Evolutionary conservation across 2,797 vertebrate genomes (phyloP).

Genomic region (Gobio occitaniae): DNA sequence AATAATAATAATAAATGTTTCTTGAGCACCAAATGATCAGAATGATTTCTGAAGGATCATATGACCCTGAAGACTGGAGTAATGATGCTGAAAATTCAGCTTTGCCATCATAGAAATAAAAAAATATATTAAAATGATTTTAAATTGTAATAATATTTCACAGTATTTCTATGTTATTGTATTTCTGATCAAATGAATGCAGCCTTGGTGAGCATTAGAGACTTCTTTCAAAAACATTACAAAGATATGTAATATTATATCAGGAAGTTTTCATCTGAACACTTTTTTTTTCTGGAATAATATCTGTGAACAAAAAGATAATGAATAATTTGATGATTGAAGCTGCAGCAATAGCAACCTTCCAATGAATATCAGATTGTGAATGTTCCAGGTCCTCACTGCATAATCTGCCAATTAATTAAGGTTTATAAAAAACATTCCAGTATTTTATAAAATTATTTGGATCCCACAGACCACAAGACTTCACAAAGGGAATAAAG

Average conservation of each 20-base stretch:
- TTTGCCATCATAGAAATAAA: too few relatives aligned
- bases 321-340: background rate
- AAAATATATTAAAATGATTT: background rate
- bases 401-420: background rate
- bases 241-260: background rate
- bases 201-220: background rate
- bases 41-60: too few relatives aligned
- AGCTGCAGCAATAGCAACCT: background rate
- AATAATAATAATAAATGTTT: background rate
- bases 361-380: background rate
- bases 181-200: background rate
- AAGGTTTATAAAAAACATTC: background rate
- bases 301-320: background rate
- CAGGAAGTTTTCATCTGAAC: background rate
- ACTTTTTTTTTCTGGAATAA: background rate
- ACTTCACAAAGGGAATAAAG: background rate
- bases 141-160: background rate
- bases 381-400: background rate
- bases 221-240: background rate
- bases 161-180: background rate
- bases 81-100: too few relatives aligned
- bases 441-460: background rate
- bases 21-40: too few relatives aligned
- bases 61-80: too few relatives aligned
- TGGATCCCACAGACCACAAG: background rate